A percentile compares a stretch with the other conserved stretches of the same genome.
Evolutionary conservation across 2,113 vertebrate genomes (phyloP).

Genomic region (Aythya baeri): DNA sequence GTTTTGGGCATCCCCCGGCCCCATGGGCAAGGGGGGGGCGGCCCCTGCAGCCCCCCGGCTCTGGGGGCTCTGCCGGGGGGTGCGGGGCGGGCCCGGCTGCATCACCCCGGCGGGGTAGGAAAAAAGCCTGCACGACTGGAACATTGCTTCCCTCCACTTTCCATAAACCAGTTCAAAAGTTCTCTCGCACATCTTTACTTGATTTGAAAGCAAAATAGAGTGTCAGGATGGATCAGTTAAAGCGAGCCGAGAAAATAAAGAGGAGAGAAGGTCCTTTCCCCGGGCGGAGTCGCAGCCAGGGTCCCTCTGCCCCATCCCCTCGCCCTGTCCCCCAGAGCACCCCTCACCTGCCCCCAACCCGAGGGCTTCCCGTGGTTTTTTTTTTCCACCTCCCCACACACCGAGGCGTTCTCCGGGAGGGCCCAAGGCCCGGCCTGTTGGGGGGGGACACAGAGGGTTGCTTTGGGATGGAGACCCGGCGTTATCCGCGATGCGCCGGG

Average conservation of each 20-base stretch:
- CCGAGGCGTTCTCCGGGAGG: background rate
- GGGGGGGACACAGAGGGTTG: background rate
- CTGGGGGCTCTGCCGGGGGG: background rate
- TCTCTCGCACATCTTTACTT: conserved; percentile 64
- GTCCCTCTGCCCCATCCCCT: background rate
- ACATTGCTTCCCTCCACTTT: conserved; percentile 24
- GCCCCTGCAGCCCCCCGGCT: background rate
- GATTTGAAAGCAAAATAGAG: conserved; percentile 69
- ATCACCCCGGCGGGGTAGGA: background rate
- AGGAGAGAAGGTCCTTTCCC: background rate
- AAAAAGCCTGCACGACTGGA: background rate
- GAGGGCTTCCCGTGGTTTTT: background rate
- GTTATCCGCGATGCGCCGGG: background rate
- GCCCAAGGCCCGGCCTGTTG: background rate
- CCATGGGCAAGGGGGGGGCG: background rate
- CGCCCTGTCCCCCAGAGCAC: background rate
- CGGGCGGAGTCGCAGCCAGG: background rate
- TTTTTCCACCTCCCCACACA: background rate
- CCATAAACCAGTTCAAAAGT: conserved; percentile 64
- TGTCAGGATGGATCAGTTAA: conserved; percentile 53
- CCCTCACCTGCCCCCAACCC: background rate
- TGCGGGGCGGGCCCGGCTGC: background rate
- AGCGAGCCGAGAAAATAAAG: background rate
- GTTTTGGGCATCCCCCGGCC: background rate
- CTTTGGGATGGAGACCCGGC: background rate